These are phyloP conservation scores for Sturmia bella DNA, from an alignment of 2,888 invertebrate species.

Conservation along the genomic window DNA sequence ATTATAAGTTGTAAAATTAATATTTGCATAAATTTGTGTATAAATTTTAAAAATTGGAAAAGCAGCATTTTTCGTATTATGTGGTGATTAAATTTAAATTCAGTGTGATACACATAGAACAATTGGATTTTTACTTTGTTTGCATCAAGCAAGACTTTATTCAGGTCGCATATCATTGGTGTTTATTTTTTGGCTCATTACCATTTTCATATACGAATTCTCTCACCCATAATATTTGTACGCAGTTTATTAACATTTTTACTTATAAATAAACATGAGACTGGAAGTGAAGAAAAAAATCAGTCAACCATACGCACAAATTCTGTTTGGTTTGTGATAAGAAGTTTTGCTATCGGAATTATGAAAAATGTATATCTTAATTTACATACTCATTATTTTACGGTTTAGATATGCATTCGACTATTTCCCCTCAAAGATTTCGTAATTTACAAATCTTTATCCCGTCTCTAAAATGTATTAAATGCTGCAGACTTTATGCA, in stretches of 20 bases:
- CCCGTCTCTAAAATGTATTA: no score
- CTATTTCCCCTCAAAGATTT: no score
- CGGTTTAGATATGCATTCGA: no score
- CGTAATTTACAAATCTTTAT: no score
- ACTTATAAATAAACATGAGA: neutral
- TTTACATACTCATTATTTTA: no score
- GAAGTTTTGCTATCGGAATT: neutral
- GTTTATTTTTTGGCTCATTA: conserved; percentile 34
- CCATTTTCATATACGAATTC: conserved; percentile 13
- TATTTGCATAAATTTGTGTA: conserved; percentile 52
- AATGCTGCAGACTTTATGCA: no score
- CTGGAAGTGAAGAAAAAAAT: neutral
- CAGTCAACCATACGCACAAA: neutral
- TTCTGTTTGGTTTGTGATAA: conserved; percentile 9
- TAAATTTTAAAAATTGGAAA: neutral
- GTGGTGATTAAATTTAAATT: conserved; percentile 22
- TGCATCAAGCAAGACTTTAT: neutral
- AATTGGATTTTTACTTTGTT: neutral
- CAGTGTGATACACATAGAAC: neutral
- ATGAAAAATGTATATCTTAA: neutral
- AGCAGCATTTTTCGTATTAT: neutral
- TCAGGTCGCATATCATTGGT: neutral
- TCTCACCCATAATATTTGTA: neutral
- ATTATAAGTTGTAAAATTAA: conserved; percentile 33
- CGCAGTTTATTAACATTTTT: neutral